Percentiles rank a stretch among this genome's conserved stretches.
Evolutionary conservation across 2,113 vertebrate genomes (phyloP).

Genomic region (Hipposideros armiger): DNA sequence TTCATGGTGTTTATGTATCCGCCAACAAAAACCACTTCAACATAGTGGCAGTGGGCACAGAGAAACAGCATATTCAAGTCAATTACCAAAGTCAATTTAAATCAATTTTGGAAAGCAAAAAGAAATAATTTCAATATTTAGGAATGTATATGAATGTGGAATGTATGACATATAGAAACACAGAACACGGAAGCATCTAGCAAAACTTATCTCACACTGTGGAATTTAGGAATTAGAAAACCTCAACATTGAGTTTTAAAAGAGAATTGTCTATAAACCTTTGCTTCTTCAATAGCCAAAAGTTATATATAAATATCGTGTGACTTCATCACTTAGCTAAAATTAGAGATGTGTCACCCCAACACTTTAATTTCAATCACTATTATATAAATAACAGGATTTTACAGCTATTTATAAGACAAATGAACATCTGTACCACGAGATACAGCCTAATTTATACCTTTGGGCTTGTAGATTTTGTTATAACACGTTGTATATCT

Average conservation of each 20-base stretch:
- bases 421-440: not conserved
- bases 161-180: not conserved
- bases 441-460: not conserved
- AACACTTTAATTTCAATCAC: not conserved
- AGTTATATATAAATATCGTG: not conserved
- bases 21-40: not conserved
- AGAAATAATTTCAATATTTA: not conserved
- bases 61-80: not conserved
- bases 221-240: not conserved
- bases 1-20: not conserved
- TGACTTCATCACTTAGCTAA: not conserved
- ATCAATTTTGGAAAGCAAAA: not conserved
- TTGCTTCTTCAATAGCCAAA: not conserved
- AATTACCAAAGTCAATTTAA: not conserved
- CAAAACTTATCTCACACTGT: not conserved
- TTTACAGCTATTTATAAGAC: not conserved
- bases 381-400: not conserved
- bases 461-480: not conserved
- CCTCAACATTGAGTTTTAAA: not conserved
- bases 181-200: not conserved
- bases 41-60: not conserved
- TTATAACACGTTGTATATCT: not conserved
- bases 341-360: not conserved
- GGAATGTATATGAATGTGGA: not conserved
- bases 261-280: not conserved